phyloP scores from a whole-genome alignment of 2,113 vertebrate species.

The Chionodraco myersi region DNA sequence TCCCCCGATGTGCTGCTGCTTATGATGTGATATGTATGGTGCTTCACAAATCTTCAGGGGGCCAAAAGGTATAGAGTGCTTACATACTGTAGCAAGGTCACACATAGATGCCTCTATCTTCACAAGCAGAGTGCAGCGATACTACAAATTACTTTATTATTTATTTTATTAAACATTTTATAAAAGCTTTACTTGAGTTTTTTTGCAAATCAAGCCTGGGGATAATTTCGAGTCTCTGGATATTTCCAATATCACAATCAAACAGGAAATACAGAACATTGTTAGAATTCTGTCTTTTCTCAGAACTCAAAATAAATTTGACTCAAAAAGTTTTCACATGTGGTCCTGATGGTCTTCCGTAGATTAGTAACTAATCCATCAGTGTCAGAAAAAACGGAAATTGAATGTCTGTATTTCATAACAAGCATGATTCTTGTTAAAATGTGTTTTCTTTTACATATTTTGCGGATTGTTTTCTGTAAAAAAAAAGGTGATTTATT shows the following conservation, averaged over 20 bases:
- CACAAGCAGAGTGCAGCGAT: conserved; percentile 6
- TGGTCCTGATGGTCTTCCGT: no score
- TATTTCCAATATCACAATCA: not conserved
- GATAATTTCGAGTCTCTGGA: not conserved
- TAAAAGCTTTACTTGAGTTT: conserved; percentile 2
- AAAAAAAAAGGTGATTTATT: no score
- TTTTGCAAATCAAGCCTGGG: conserved; percentile 20
- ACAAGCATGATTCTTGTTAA: no score
- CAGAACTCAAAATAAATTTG: no score
- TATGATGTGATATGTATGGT: conserved; percentile 17
- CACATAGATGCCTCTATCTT: conserved; percentile 10
- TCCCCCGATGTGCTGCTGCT: conserved; percentile 18
- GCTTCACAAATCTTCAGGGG: conserved; percentile 49
- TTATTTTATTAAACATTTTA: not conserved
- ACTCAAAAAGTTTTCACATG: no score
- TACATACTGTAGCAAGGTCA: conserved; percentile 48
- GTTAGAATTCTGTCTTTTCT: no score
- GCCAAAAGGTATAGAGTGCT: conserved; percentile 34
- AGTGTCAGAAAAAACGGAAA: no score
- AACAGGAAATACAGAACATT: not conserved
- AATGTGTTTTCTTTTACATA: no score
- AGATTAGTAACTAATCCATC: no score
- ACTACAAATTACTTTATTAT: not conserved
- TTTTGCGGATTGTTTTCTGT: no score
- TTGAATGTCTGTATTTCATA: no score